Base-by-base conservation (phyloP, 2,888 invertebrate species). In the Ichneumon xanthorius region DNA sequence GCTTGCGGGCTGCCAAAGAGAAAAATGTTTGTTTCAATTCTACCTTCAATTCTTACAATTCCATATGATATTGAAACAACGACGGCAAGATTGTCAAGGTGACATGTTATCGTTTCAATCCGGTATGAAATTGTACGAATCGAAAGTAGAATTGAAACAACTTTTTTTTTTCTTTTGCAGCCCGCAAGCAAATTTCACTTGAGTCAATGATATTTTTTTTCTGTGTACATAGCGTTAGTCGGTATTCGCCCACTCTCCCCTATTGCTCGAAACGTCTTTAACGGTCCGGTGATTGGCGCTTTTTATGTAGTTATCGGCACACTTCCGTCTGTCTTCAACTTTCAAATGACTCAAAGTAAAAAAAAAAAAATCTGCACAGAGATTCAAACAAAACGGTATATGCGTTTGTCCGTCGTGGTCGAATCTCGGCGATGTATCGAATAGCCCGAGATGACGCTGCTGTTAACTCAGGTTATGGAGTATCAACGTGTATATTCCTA, bases 401-500 rank as follows among this genome's bases (percentile, higher is more conserved):
- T 63, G 6, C 16, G 63, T 19, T 58, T 26, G 58, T 26, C 26
- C 22, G 63, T 63, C 63, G 33, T 63, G 30, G 26, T 63, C n/a
- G 63, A 63, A 33, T 33, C 65, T 48, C 50, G 33, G 48, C 48
- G 63, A 76, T 76, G 75, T 50, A 76, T 76, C 33, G 50, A 76
- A 65, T 50, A 76, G 26, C 65, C 19, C 5, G 75, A 22, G 75
- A 76, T 65, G 63, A 76, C 50, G 75, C 53, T 37, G 76, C 71
- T 67, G 65, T 63, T 76, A 76, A 48, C 63, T 76, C 65, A 65
- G 75, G 30, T 77, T 77, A 50, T 55, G 37, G 22, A 40, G 55
- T 65, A 63, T 30, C 63, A 30, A 72, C 45, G 45, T 65, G 75
- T 78, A 82, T 65, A 72, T 48, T 72, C 50, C 11, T 76, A 67